phyloP scores from a whole-genome alignment of 2,797 vertebrate genomes.

The Bradypodion pumilum region DNA sequence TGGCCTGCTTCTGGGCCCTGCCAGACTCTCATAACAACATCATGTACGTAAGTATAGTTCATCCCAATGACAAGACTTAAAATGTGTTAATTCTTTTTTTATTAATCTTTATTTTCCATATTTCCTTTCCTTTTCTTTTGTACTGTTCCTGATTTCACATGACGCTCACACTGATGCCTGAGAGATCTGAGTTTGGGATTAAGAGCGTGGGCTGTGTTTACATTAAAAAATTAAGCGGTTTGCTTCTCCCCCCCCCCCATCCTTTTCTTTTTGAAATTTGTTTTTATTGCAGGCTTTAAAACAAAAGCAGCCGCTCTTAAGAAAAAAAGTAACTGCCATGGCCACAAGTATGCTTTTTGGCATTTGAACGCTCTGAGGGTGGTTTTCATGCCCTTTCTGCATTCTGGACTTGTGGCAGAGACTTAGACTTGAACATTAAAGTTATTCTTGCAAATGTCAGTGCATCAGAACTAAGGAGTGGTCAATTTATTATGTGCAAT shows the following conservation, averaged over 20 bases:
- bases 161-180: slow-evolving; percentile 82
- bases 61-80: slow-evolving; percentile 81
- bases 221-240: slow-evolving; percentile 80
- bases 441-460: slow-evolving; percentile 86
- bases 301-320: slow-evolving; percentile 82
- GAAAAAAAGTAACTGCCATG: slow-evolving; percentile 81
- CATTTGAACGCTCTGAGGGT: slow-evolving; percentile 84
- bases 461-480: slow-evolving; percentile 85
- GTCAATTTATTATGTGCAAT: slow-evolving; percentile 88
- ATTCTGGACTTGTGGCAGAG: slow-evolving; percentile 84
- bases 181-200: slow-evolving; percentile 81
- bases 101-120: slow-evolving; percentile 76
- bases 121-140: slow-evolving; percentile 77
- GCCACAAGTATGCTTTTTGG: slow-evolving; percentile 82
- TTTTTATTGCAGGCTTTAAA: slow-evolving; percentile 83
- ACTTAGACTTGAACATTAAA: slow-evolving; percentile 86
- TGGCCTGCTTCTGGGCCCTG: slow-evolving; percentile 83
- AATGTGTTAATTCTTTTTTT: slow-evolving; percentile 69
- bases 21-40: slow-evolving; percentile 86
- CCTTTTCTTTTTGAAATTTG: slow-evolving; percentile 74
- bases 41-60: slow-evolving; percentile 97
- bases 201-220: slow-evolving; percentile 78
- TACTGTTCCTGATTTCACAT: slow-evolving; percentile 81
- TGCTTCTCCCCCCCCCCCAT: slow-evolving; percentile 60
- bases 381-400: slow-evolving; percentile 77